Base-by-base conservation (phyloP, 2,888 invertebrate genomes). In the Acleris literana region DNA sequence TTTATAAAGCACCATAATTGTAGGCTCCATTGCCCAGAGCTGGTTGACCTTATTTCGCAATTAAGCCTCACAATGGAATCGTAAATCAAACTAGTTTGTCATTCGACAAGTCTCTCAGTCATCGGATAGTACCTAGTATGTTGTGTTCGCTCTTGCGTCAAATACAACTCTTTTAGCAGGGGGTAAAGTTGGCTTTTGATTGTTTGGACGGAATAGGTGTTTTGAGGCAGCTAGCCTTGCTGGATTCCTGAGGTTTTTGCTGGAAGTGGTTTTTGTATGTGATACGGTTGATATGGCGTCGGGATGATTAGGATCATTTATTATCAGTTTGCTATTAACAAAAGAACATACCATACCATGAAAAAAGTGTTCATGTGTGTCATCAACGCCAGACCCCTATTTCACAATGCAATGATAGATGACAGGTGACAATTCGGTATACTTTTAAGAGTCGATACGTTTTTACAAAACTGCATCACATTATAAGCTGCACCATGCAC, bases 81-180 rank as follows among this genome's bases (percentile, higher is more conserved):
- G 86, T 88, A 85, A 84, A 87, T 89, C 87, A 87, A 83, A 82
- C 80, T 71, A 74, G 78, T 79, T 77, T 84, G 84, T 83, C 83
- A 81, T 82, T 75, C 67, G 74, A 61, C 61, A 52, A 48, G 56
- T 62, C 61, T 20, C 49, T 39, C 56, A 51, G 63, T 60, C 65
- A 61, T 55, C 51, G 17, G 60, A 65, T 61, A n/a, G n/a, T n/a
- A 65, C 55, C 43, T 60, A 64, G 25, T 48, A 59, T 60, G 46
- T 54, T 43, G 49, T 25, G 29, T n/a, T 39, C 39, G 39, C 13
- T 39, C 39, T 11, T 13, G 39, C 25, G 49, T 22, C 3, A 43
- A 20, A 55, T 20, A 43, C 33, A 11, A 16, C n/a, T 44, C 46
- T 61, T 56, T 51, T 11, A 16, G 11, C 3, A n/a, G 17, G 7